Evolutionary conservation across 1,140 invertebrate species (phyloP).

Genomic region (Diachasmimorpha longicaudata): DNA sequence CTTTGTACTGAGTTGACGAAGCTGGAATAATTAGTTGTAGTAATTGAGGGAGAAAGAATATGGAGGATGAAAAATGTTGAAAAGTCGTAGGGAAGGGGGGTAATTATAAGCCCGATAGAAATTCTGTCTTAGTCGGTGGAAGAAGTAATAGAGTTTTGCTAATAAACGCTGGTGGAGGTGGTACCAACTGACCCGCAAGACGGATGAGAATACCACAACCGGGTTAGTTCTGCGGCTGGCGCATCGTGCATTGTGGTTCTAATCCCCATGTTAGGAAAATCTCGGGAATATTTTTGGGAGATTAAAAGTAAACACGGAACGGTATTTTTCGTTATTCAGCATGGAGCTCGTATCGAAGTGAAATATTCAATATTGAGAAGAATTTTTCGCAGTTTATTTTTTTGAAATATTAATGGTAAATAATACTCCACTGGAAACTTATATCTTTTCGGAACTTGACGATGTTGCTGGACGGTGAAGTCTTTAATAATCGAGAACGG

Average conservation of each 20-base stretch:
- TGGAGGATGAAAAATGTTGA: background rate
- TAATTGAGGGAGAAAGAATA: background rate
- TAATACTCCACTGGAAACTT: no score
- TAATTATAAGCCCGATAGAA: constrained; percentile 15
- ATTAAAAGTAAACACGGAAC: background rate
- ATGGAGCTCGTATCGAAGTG: no score
- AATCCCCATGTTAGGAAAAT: background rate
- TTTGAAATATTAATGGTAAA: no score
- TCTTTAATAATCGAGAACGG: no score
- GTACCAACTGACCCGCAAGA: background rate
- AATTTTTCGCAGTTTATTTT: no score
- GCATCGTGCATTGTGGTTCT: background rate
- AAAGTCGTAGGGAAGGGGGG: background rate
- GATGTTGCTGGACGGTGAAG: no score
- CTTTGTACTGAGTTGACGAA: background rate
- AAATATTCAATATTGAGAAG: no score
- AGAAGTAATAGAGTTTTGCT: constrained; percentile 25
- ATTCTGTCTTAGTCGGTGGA: background rate
- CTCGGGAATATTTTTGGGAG: background rate
- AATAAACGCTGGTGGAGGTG: constrained; percentile 6
- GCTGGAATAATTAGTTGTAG: background rate
- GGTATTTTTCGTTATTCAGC: no score
- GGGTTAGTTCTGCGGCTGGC: background rate
- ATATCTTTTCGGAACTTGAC: no score
- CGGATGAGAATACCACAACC: background rate